Evolutionary conservation across 2,113 vertebrate species (phyloP), one percentile per base, ranked within the genome.

Genomic region (Amia ocellicauda): DNA sequence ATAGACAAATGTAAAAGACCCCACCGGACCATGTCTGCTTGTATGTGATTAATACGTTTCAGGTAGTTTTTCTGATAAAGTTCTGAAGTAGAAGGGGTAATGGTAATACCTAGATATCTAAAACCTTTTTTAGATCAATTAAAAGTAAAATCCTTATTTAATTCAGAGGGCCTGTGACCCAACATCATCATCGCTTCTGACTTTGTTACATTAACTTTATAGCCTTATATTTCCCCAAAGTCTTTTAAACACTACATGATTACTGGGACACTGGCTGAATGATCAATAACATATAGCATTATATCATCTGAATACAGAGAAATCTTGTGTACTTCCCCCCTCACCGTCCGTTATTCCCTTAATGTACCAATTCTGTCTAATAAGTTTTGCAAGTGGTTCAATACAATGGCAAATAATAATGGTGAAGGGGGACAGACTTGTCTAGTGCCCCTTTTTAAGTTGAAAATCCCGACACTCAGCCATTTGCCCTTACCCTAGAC

Each of bases 121-220:
- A 56, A 56, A 13, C 53, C 53, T 26, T 56, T 22, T 14, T 56
- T 56, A 14, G 55, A 57, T n/a, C 28, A 3, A 3, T n/a, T 31
- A 1, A n/a, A n/a, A n/a, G n/a, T n/a, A n/a, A n/a, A n/a, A n/a
- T n/a, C n/a, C n/a, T n/a, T n/a, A n/a, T n/a, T 10, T n/a, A 57
- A n/a, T 19, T 57, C 27, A 7, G 14, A 17, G 17, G 55, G 55
- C 55, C 55, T 17, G 0, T 14, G 14, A 3, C 22, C 41, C 8
- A 43, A 20, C 22, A 40, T 66, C 55, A 66, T 66, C 29, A 59
- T 41, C 9, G 45, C 64, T 66, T 66, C 56, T 4, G 56, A 66
- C 59, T 66, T 66, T 43, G 51, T 50, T 36, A 56, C 51, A 66
- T 60, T 66, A 10, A 66, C 28, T 22, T 66, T 52, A 52, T 66